phyloP scores from a whole-genome alignment of 1,140 invertebrate genomes.

The Gryon sp. region DNA sequence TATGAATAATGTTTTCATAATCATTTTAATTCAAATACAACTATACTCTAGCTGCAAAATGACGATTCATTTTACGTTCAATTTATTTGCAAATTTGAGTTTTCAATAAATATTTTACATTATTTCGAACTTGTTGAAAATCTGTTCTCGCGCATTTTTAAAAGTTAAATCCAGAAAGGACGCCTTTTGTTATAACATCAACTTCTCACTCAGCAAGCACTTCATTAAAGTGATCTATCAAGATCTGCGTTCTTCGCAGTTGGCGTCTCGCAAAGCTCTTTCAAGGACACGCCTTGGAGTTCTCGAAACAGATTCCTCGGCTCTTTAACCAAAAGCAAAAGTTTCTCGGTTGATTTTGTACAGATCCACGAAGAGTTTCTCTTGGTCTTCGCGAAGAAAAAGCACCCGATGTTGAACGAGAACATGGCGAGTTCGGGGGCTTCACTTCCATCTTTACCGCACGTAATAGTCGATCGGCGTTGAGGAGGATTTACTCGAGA shows the following conservation, averaged over 20 bases:
- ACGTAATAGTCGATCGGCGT: conserved; percentile 48
- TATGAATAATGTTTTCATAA: too few relatives aligned
- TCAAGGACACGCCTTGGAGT: conserved; percentile 37
- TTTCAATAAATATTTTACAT: too few relatives aligned
- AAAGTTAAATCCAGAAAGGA: too few relatives aligned
- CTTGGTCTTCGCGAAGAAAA: conserved; percentile 15
- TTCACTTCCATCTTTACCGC: conserved; percentile 11
- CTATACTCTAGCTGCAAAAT: too few relatives aligned
- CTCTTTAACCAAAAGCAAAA: conserved; percentile 29
- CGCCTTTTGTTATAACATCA: neutral
- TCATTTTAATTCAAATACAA: too few relatives aligned
- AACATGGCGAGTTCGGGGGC: neutral
- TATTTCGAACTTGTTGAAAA: too few relatives aligned
- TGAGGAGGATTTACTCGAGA: conserved; percentile 51
- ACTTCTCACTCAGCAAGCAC: conserved; percentile 5
- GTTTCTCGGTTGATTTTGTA: neutral
- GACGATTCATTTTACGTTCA: neutral
- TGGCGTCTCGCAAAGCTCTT: conserved; percentile 3
- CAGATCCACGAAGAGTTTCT: neutral
- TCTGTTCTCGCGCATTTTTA: too few relatives aligned
- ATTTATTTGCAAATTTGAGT: too few relatives aligned
- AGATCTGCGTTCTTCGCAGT: conserved; percentile 9
- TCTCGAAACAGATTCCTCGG: conserved; percentile 21
- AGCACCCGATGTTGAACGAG: conserved; percentile 7
- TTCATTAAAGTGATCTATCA: conserved; percentile 39